Percentiles rank a stretch among this genome's conserved stretches.
phyloP scores from a whole-genome alignment of 1,140 invertebrate genomes.

The Drosophila bipectinata region DNA sequence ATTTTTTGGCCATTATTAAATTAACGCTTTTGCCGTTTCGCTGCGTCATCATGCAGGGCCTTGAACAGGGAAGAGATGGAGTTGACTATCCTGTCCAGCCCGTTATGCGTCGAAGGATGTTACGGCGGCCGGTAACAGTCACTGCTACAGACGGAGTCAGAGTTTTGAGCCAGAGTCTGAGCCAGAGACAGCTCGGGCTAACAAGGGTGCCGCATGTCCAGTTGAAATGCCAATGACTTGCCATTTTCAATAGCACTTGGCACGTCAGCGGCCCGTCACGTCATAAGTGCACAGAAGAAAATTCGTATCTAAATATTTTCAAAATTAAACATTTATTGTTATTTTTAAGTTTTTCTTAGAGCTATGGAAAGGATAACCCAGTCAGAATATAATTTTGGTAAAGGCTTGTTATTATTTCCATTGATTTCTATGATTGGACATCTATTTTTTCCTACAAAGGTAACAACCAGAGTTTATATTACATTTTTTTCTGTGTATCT shows the following conservation, averaged over 20 bases:
- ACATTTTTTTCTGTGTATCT: neutral
- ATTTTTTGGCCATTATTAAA: constrained; percentile 73
- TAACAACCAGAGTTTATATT: neutral
- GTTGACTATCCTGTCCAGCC: constrained; percentile 44
- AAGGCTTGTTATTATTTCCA: too few species aligned
- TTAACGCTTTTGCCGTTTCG: constrained; percentile 66
- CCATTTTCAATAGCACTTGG: constrained; percentile 79
- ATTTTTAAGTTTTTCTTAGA: neutral
- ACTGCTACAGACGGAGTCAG: constrained; percentile 16
- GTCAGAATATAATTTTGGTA: too few species aligned
- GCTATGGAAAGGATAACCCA: too few species aligned
- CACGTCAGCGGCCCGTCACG: constrained; percentile 63
- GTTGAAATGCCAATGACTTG: constrained; percentile 82
- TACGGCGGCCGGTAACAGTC: constrained; percentile 25
- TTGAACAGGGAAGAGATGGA: neutral
- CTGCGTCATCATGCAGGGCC: constrained; percentile 57
- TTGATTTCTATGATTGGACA: too few species aligned
- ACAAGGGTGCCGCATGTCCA: constrained; percentile 80
- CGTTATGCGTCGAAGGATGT: constrained; percentile 82
- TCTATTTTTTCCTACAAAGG: too few species aligned
- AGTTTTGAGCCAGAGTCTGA: constrained; percentile 12
- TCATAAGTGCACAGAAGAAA: constrained; percentile 38
- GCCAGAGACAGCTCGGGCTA: constrained; percentile 59
- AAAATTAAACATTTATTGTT: neutral
- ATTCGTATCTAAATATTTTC: neutral